Percentiles rank a stretch among this genome's conserved stretches.
Conservation (phyloP, 2,113 vertebrate genomes). For the Enhydra lutris region DNA sequence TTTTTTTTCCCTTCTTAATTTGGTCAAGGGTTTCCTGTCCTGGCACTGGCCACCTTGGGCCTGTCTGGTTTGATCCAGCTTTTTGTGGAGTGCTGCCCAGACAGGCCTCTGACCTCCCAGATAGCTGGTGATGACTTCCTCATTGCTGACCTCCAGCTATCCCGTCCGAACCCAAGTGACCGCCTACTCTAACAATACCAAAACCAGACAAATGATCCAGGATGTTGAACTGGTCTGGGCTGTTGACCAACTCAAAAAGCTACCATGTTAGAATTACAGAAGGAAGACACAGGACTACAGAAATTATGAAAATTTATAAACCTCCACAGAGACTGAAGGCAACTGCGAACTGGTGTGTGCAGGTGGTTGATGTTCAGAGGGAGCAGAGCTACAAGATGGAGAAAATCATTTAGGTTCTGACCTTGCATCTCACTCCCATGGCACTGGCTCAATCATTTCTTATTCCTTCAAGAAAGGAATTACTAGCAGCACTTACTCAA, state of each 20-base stretch:
- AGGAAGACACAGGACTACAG: no score
- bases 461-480: not conserved
- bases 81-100: not conserved
- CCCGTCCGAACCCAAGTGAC: not conserved
- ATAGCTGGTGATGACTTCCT: not conserved
- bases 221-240: not conserved
- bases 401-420: not conserved
- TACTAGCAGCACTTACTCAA: not conserved
- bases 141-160: not conserved
- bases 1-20: not conserved
- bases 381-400: not conserved
- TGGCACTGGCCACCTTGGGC: not conserved
- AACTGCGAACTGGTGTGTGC: not conserved
- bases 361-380: not conserved
- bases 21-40: not conserved
- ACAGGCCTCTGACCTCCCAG: not conserved
- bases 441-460: not conserved
- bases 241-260: not conserved
- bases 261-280: not conserved
- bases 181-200: not conserved
- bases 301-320: not conserved
- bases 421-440: not conserved
- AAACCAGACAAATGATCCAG: not conserved
- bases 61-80: not conserved
- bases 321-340: not conserved